A percentile compares a stretch with the other conserved stretches of the same genome.
Conservation (phyloP, 2,113 vertebrate genomes). For the Ursus arctos region DNA sequence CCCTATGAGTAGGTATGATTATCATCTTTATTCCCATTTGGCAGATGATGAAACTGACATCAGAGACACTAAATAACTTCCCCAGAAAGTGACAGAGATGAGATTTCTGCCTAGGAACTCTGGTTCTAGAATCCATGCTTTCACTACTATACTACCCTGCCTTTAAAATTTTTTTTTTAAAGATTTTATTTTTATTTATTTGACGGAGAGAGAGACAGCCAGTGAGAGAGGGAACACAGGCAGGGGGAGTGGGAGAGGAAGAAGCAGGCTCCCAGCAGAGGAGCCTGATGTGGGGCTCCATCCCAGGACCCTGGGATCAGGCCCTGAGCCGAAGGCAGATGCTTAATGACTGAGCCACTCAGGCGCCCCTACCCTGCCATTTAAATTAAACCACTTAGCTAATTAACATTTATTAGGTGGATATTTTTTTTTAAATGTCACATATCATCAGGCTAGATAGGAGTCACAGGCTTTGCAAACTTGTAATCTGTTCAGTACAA, state of each 20-base stretch:
- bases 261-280: too few species aligned
- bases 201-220: too few species aligned
- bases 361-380: neutral
- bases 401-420: neutral
- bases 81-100: neutral
- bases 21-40: neutral
- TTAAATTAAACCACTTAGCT: neutral
- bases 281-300: too few species aligned
- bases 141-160: neutral
- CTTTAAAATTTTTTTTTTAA: neutral
- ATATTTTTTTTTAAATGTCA: constrained; percentile 24
- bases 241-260: too few species aligned
- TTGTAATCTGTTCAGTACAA: neutral
- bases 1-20: neutral
- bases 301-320: too few species aligned
- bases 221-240: too few species aligned
- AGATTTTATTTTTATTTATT: too few species aligned
- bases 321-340: too few species aligned
- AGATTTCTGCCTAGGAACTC: neutral
- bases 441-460: neutral
- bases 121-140: neutral
- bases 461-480: neutral
- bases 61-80: neutral
- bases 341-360: too few species aligned
- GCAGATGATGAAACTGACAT: neutral